phyloP scores from a whole-genome alignment of 1,140 invertebrate species.

The Chionoecetes opilio region DNA sequence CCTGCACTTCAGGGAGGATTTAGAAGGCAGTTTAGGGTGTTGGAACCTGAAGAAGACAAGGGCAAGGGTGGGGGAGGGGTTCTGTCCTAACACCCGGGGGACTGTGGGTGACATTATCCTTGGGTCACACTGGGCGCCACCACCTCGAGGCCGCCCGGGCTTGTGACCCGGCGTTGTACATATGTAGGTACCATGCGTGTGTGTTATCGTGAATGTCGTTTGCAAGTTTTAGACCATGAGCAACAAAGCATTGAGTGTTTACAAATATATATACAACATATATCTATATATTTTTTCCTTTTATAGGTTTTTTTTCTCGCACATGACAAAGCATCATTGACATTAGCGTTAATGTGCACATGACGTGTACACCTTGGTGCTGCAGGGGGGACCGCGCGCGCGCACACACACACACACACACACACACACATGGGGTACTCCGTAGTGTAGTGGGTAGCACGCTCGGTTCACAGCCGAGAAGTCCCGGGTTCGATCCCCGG shows the following conservation, averaged over 20 bases:
- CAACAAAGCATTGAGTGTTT: background rate
- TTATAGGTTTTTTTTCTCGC: background rate
- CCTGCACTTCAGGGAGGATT: too few relatives aligned
- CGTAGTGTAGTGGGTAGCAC: too few relatives aligned
- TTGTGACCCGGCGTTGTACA: background rate
- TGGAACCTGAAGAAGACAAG: background rate
- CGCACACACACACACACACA: background rate
- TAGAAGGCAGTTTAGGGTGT: background rate
- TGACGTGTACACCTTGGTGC: background rate
- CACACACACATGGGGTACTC: too few relatives aligned
- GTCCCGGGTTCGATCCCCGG: too few relatives aligned
- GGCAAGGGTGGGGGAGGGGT: background rate
- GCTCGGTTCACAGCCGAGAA: too few relatives aligned
- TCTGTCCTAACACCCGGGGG: too few relatives aligned
- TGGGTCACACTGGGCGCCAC: too few relatives aligned
- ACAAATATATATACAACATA: background rate
- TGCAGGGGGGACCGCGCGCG: background rate
- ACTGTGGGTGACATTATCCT: too few relatives aligned
- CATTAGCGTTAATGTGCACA: background rate
- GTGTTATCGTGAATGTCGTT: background rate
- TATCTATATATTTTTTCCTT: background rate
- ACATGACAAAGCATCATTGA: constrained; percentile 17
- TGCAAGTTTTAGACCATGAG: constrained; percentile 9
- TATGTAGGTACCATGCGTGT: background rate
- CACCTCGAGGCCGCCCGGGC: too few relatives aligned